Evolutionary conservation across 1,140 invertebrate species (phyloP), one percentile per base, ranked within the genome.

Genomic region (Laupala kohalensis): DNA sequence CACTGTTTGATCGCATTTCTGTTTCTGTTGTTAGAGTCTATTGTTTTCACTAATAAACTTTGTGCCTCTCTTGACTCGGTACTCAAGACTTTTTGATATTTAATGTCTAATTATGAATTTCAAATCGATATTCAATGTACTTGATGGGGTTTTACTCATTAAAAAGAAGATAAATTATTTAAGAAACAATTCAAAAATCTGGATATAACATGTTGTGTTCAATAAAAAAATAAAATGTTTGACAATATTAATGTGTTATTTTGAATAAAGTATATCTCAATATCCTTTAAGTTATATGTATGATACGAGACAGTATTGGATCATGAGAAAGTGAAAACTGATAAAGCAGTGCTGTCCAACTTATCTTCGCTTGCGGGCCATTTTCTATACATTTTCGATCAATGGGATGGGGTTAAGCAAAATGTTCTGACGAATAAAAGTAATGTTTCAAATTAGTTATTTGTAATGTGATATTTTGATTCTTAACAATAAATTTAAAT

Each of bases 191-290:
- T 26, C 26, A 63, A 69, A 72, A 67, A 75, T 76, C 73, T 78
- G 75, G 71, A 77, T 75, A 76, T 75, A 76, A 76, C 72, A 76
- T 77, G 77, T 78, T 78, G 77, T 78, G 76, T 77, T 78, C 76
- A 77, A 77, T 75, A 76, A 77, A 77, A 76, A 76, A 77, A 78
- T 78, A 78, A 71, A 74, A 71, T 66, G 67, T 72, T 72, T 72
- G 71, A 72, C 71, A 72, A 72, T 72, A 72, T 68, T 27, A 23
- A 71, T n/a, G 62, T 64, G 62, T 64, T 63, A 69, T 69, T 69
- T 69, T 19, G 3, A 53, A 53, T 53, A 53, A 53, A 53, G n/a
- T n/a, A 53, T 53, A 15, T 13, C 37, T 53, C 37, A 53, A 53
- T 13, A 9, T 53, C 37, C 37, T 53, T 13, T 13, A 53, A 53